phyloP scores from a whole-genome alignment of 1,140 invertebrate species.

The Copidosoma floridanum region DNA sequence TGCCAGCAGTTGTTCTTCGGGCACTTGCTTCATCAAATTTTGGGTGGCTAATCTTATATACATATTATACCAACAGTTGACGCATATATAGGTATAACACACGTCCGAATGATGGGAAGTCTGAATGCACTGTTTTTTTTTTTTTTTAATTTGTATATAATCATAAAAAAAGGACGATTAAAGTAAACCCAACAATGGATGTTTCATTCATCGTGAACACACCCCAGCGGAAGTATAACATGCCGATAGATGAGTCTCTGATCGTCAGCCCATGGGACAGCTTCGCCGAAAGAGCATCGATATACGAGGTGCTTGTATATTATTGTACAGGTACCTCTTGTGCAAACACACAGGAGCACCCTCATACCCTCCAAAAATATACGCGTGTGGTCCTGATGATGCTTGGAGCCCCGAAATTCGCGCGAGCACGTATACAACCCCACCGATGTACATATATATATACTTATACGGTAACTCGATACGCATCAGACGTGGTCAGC shows the following conservation, averaged over 20 bases:
- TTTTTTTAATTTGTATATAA: neutral
- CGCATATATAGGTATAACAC: too few relatives aligned
- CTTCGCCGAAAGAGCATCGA: neutral
- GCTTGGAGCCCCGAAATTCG: neutral
- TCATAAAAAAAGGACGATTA: neutral
- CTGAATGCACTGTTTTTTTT: too few relatives aligned
- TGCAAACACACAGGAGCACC: constrained; percentile 2
- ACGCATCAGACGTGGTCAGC: too few relatives aligned
- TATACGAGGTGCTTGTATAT: too few relatives aligned
- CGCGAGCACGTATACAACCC: neutral
- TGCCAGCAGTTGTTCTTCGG: neutral
- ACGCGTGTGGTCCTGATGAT: constrained; percentile 4
- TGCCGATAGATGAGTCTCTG: neutral
- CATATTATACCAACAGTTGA: too few relatives aligned
- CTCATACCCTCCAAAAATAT: too few relatives aligned
- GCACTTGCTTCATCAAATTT: constrained; percentile 7
- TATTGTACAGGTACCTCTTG: too few relatives aligned
- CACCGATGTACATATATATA: neutral
- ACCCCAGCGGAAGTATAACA: neutral
- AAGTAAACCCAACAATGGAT: neutral
- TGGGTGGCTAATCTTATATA: too few relatives aligned
- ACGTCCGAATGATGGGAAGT: too few relatives aligned
- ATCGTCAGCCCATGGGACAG: neutral
- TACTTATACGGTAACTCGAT: neutral
- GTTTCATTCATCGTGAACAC: too few relatives aligned